Base-by-base conservation (phyloP, 1,140 invertebrate genomes). In the Hycleus cichorii region DNA sequence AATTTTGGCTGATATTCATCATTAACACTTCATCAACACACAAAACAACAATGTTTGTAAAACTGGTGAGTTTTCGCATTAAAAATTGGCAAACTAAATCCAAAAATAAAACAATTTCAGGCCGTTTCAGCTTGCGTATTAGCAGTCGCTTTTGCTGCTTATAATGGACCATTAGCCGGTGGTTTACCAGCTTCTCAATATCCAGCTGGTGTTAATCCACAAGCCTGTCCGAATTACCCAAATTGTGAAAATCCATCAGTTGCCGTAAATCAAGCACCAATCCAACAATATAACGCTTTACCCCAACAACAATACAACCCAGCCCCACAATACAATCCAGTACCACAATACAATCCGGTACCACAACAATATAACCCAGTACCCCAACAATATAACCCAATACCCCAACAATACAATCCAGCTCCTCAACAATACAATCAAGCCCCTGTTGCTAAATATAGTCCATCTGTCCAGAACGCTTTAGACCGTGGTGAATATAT, bases 371-470 rank as follows among this genome's bases (percentile, higher is more conserved):
- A 66, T 48, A 58, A 62, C 11, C 60, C 39, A 24, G 45, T 18
- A 18, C 49, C 63, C 4, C 65, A 63, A 57, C 65, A 67, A 39
- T 66, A 66, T 48, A 58, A 62, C 11, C 60, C 39, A 24, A n/a
- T 12, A 12, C 49, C 62, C 4, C 65, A 63, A 57, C 65, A 67
- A 39, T 66, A 66, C 50, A 58, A 62, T 18, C 60, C 39, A 24
- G 45, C 45, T 1, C 45, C 64, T 12, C 12, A 6, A 11, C 38
- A 26, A 12, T 38, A 66, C 50, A 58, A 62, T 18, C 59, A 38
- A 11, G 75, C 69, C 40, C 73, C 76, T 4, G 71, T 74, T 27
- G 74, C 73, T 38, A 70, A 73, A 59, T 78, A 78, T 60, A 74
- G 48, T 38, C 54, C 65, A 45, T 59, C 66, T 12, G 60, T 68